Evolutionary conservation across 1,140 invertebrate genomes (phyloP), one percentile per base, ranked within the genome.

Genomic region (Acromyrmex echinatior): DNA sequence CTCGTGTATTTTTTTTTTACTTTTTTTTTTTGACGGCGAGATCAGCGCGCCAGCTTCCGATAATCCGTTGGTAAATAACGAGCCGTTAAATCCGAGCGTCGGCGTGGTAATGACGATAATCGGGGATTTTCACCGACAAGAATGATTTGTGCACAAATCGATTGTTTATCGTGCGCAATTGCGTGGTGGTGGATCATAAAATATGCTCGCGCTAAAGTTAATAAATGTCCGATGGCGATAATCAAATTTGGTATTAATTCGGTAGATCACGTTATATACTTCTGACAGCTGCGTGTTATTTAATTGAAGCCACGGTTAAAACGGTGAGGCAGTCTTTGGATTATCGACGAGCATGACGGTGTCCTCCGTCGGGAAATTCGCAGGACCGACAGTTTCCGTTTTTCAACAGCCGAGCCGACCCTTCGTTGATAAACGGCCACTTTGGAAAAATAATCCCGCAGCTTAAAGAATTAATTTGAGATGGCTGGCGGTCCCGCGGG

Each of bases 401-500:
- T 35, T 74, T 51, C 60, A 45, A 45, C 51, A 45, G 16, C 45
- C 62, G n/a, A 14, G 14, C 56, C 25, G 51, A 12, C n/a, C 56
- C 18, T n/a, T 31, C 51, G 68, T 74, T 84, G 80, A 84, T 84
- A 84, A 84, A 84, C 80, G 80, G 80, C 80, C 80, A 84, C 80
- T 84, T 84, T 74, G 56, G 56, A 74, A 62, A 84, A 84, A 84
- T 84, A 76, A 84, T 84, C 70, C 25, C 45, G 80, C 39, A 56
- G 80, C 70, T 84, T 84, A 84, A 84, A 84, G 80, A 74, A 84
- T 84, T 84, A 84, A 84, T 76, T 76, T 74, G 68, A 82, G 70
- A 82, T 82, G 68, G 79, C 79, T 82, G 68, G 18, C 56, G 70
- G 70, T 84, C 80, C 28, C 80, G 56, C 68, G 80, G 68, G 80